A percentile compares a stretch with the other conserved stretches of the same genome.
Conservation (phyloP, 2,888 invertebrate genomes). For the Clostera curtula region DNA sequence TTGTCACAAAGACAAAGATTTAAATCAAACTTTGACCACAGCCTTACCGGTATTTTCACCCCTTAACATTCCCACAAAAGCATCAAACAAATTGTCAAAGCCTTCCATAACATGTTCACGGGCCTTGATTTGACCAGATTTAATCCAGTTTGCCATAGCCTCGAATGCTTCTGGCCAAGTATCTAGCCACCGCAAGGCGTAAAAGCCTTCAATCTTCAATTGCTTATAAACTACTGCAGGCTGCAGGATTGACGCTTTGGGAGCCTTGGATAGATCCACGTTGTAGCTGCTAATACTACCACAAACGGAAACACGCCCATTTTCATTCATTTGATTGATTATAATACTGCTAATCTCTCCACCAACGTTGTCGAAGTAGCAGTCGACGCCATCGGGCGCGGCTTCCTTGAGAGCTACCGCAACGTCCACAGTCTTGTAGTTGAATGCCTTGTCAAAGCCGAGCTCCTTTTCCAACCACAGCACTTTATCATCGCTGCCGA, state of each 20-base stretch:
- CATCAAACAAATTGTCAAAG: constrained; percentile 80
- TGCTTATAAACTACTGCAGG: constrained; percentile 71
- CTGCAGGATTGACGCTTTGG: constrained; percentile 65
- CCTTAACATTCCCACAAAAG: constrained; percentile 76
- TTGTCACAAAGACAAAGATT: no score
- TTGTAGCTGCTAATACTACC: constrained; percentile 53
- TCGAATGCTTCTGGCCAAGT: constrained; percentile 74
- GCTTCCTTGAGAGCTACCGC: constrained; percentile 60
- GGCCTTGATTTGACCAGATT: constrained; percentile 78
- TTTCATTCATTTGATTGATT: constrained; percentile 72
- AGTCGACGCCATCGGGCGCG: constrained; percentile 79
- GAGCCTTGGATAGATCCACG: constrained; percentile 26
- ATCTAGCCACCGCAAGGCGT: constrained; percentile 62
- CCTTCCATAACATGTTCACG: constrained; percentile 80
- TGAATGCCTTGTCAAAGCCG: constrained; percentile 81
- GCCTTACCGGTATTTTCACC: constrained; percentile 82
- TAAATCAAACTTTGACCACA: constrained; percentile 78
- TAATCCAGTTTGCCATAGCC: constrained; percentile 76
- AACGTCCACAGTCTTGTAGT: constrained; percentile 80
- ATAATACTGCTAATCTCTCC: constrained; percentile 76
- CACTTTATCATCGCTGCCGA: constrained; percentile 82
- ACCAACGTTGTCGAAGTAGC: constrained; percentile 85
- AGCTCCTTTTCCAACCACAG: constrained; percentile 78
- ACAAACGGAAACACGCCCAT: constrained; percentile 74
- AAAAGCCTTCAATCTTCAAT: constrained; percentile 78